phyloP scores from a whole-genome alignment of 2,797 vertebrate species.

The Champsocephalus esox region DNA sequence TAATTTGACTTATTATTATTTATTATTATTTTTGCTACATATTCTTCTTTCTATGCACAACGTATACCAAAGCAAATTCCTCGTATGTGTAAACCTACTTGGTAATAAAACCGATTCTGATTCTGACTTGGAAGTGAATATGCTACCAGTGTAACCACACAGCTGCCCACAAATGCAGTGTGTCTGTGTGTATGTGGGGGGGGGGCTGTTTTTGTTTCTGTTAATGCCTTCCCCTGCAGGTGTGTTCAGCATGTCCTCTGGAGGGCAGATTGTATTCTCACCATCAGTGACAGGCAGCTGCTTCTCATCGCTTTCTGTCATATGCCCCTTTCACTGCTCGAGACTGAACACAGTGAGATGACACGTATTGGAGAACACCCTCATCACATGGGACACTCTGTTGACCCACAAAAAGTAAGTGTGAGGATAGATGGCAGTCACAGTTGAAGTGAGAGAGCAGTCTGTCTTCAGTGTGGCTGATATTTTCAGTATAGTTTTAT shows the following conservation, averaged over 20 bases:
- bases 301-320: conserved; percentile 48
- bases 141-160: neutral
- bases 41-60: too few species aligned
- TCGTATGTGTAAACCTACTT: too few species aligned
- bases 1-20: neutral
- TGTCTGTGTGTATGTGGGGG: neutral
- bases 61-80: too few species aligned
- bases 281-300: conserved; percentile 54
- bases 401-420: conserved; percentile 5
- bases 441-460: conserved; percentile 10
- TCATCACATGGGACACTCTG: conserved; percentile 1
- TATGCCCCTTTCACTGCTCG: conserved; percentile 17
- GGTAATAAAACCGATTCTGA: too few species aligned
- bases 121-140: neutral
- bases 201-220: conserved; percentile 36
- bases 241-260: conserved; percentile 50
- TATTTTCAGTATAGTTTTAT: conserved; percentile 27
- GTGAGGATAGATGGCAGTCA: conserved; percentile 27
- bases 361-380: conserved; percentile 27
- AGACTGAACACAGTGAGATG: conserved; percentile 17
- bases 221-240: conserved; percentile 65
- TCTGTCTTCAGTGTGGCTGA: conserved; percentile 26
- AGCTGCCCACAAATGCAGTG: neutral
- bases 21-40: too few species aligned
- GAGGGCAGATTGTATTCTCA: conserved; percentile 48